These are phyloP conservation scores for Epinephelus awoara DNA, from an alignment of 2,797 vertebrate genomes.

Conservation along the genomic window DNA sequence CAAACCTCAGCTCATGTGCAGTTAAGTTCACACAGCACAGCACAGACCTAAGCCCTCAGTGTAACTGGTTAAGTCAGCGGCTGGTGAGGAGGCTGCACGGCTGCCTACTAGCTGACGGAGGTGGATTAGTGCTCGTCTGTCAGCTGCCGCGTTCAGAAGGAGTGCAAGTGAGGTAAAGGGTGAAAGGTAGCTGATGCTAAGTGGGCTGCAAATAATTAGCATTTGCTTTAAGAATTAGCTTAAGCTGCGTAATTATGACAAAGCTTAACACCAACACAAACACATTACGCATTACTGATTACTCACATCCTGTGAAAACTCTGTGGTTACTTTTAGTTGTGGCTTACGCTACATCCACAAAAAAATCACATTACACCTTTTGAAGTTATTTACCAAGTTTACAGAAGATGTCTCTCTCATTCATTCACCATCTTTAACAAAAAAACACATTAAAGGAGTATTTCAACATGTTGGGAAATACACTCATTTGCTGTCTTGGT, in stretches of 20 bases:
- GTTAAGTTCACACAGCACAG: constrained; percentile 22
- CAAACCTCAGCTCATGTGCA: constrained; percentile 36
- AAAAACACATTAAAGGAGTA: not conserved
- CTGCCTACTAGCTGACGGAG: constrained; percentile 22
- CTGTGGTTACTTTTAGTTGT: not conserved
- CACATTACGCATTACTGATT: not conserved
- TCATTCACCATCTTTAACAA: not conserved
- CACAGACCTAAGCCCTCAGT: not conserved
- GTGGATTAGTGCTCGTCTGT: constrained; percentile 49
- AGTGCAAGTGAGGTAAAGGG: constrained; percentile 48
- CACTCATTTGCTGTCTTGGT: not conserved
- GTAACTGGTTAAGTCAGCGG: constrained; percentile 17
- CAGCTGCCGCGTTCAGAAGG: constrained; percentile 35
- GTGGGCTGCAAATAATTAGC: constrained; percentile 47
- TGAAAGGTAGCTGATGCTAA: constrained; percentile 49
- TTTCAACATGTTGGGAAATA: not conserved
- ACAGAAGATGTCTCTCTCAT: not conserved
- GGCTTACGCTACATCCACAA: not conserved
- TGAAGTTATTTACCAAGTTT: not conserved
- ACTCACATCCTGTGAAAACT: constrained; percentile 3
- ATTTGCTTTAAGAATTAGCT: constrained; percentile 42
- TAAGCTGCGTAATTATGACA: constrained; percentile 46
- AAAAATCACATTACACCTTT: not conserved
- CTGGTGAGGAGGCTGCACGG: constrained; percentile 30
- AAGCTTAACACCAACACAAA: constrained; percentile 37